Evolutionary conservation across 1,140 invertebrate species (phyloP).

Genomic region (Gryon sp.): DNA sequence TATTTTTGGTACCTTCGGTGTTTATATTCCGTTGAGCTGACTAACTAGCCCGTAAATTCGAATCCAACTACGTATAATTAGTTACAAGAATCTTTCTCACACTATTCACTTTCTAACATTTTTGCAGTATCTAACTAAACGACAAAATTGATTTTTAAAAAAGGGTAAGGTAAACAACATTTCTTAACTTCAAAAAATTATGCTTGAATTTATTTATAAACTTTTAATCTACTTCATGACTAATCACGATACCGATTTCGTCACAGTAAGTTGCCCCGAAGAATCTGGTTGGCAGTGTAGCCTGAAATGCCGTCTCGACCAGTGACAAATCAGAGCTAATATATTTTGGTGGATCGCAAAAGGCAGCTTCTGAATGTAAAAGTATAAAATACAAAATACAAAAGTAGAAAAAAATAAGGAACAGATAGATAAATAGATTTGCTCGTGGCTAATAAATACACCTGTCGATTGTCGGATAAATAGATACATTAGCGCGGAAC

Average conservation of each 20-base stretch:
- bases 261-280: no score
- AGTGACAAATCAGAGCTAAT: slow-evolving; percentile 30
- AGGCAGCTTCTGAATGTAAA: neutral
- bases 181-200: no score
- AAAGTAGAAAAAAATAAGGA: slow-evolving; percentile 38
- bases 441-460: slow-evolving; percentile 64
- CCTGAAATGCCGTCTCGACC: neutral
- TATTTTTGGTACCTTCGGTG: slow-evolving; percentile 34
- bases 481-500: slow-evolving; percentile 67
- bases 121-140: slow-evolving; percentile 2
- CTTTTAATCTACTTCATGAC: no score
- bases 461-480: slow-evolving; percentile 67
- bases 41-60: slow-evolving; percentile 44
- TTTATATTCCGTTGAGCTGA: slow-evolving; percentile 28
- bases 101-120: slow-evolving; percentile 50
- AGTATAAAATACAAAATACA: no score
- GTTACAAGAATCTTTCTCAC: slow-evolving; percentile 39
- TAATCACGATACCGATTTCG: no score
- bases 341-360: slow-evolving; percentile 11
- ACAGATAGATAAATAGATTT: slow-evolving; percentile 54
- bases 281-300: no score
- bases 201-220: no score
- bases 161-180: no score
- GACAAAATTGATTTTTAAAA: no score
- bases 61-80: slow-evolving; percentile 40